Evolutionary conservation across 2,888 invertebrate species (phyloP).

Genomic region (Prenolepis imparis): DNA sequence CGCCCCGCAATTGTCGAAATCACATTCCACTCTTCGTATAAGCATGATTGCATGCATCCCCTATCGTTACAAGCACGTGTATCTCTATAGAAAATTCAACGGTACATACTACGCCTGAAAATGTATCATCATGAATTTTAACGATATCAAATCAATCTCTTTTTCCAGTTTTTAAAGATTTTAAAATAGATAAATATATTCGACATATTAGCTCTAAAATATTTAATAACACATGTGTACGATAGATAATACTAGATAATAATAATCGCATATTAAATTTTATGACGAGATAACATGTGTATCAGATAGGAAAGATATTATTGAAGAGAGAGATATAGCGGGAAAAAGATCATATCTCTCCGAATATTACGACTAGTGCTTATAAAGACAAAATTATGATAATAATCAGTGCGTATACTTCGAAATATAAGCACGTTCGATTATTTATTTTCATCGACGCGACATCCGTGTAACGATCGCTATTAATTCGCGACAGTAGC

Average conservation of each 20-base stretch:
- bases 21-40: slow-evolving; percentile 8
- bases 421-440: slow-evolving; percentile 42
- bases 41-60: slow-evolving; percentile 19
- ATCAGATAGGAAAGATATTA: slow-evolving; percentile 2
- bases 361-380: slow-evolving; percentile 18
- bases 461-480: slow-evolving; percentile 47
- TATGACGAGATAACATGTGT: slow-evolving; percentile 19
- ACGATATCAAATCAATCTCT: neutral
- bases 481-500: slow-evolving; percentile 69
- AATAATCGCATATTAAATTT: neutral
- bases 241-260: neutral
- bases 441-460: slow-evolving; percentile 71
- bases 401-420: slow-evolving; percentile 47
- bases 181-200: neutral
- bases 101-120: neutral
- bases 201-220: neutral
- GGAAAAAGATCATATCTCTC: neutral
- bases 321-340: neutral
- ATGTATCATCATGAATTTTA: neutral
- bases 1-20: slow-evolving; percentile 41
- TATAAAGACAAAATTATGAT: slow-evolving; percentile 63
- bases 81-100: neutral
- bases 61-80: neutral
- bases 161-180: neutral
- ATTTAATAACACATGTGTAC: neutral